A percentile compares a stretch with the other conserved stretches of the same genome.
These are phyloP conservation scores for Chrysomallon squamiferum DNA, from an alignment of 1,140 invertebrate genomes.

Conservation along the genomic window DNA sequence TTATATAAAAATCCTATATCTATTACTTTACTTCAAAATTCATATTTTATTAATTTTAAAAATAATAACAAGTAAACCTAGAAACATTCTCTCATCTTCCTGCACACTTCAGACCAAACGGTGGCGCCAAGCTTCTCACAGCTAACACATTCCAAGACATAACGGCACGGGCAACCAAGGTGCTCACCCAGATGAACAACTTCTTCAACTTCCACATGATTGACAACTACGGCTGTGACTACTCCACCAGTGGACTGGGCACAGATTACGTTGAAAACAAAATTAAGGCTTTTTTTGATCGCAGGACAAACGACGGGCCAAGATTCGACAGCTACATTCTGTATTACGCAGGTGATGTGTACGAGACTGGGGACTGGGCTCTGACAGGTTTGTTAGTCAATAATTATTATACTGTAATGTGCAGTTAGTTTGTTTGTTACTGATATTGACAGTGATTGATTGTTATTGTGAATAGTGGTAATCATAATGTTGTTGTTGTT, in stretches of 20 bases:
- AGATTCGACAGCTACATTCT: conserved; percentile 60
- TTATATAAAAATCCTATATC: too few species aligned
- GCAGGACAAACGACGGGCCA: conserved; percentile 51
- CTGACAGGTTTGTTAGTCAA: conserved; percentile 53
- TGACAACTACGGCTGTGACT: conserved; percentile 60
- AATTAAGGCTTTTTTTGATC: conserved; percentile 55
- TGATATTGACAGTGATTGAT: neutral
- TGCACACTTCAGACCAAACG: conserved; percentile 35
- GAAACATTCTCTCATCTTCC: too few species aligned
- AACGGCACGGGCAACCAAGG: conserved; percentile 38
- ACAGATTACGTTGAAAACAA: conserved; percentile 51
- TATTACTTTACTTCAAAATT: too few species aligned
- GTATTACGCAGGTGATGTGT: conserved; percentile 59
- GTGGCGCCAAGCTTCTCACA: conserved; percentile 41
- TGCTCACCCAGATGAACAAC: conserved; percentile 48
- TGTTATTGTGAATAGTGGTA: too few species aligned
- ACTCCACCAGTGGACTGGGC: conserved; percentile 53
- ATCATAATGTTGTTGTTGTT: too few species aligned
- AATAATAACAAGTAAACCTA: too few species aligned
- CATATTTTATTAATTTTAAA: too few species aligned
- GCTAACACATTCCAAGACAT: conserved; percentile 47
- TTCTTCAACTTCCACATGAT: conserved; percentile 60
- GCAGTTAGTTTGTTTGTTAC: neutral
- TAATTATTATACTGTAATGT: neutral
- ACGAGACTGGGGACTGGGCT: conserved; percentile 59